A percentile compares a stretch with the other conserved stretches of the same genome.
Evolutionary conservation across 2,113 vertebrate species (phyloP).

Genomic region (Lampris incognitus): DNA sequence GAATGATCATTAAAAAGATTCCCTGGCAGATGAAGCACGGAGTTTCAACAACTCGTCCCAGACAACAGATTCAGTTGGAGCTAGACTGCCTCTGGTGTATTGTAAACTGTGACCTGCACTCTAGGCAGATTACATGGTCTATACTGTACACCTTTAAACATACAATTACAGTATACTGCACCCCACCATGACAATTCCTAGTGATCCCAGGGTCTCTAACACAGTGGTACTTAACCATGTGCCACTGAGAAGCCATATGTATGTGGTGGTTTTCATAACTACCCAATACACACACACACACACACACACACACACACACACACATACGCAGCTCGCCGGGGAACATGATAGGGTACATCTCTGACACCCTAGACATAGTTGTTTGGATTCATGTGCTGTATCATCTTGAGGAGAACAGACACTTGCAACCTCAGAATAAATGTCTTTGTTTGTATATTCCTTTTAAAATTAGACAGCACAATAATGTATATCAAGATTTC

Average conservation of each 20-base stretch:
- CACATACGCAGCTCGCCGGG: no score
- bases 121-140: conserved; percentile 36
- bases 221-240: no score
- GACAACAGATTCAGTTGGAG: conserved; percentile 28
- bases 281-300: no score
- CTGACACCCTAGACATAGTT: conserved; percentile 1
- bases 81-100: conserved; percentile 26
- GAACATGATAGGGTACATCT: neutral
- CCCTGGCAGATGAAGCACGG: conserved; percentile 47
- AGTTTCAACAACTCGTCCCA: conserved; percentile 33
- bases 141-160: conserved; percentile 23
- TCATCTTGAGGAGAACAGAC: conserved; percentile 57
- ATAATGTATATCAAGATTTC: conserved; percentile 55
- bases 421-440: conserved; percentile 60
- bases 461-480: conserved; percentile 54
- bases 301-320: no score
- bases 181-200: neutral
- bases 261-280: no score
- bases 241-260: no score
- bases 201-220: no score
- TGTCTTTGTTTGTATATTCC: conserved; percentile 40
- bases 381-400: conserved; percentile 4
- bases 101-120: conserved; percentile 46
- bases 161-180: conserved; percentile 1
- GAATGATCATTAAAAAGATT: conserved; percentile 31